Evolutionary conservation across 2,113 vertebrate genomes (phyloP).

Genomic region (Oxygymnocypris stewartii): DNA sequence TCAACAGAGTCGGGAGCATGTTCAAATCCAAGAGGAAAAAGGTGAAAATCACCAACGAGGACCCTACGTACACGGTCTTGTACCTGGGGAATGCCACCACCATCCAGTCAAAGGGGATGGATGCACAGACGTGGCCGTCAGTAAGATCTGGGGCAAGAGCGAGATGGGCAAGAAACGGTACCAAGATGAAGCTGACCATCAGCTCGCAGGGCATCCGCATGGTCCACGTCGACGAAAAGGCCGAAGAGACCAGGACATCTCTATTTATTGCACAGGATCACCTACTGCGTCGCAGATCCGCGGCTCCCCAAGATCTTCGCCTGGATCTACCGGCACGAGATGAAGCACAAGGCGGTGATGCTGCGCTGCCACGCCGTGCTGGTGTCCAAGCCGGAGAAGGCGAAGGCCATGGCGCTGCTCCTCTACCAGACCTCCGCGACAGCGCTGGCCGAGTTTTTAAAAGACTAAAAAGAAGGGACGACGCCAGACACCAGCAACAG

Average conservation of each 20-base stretch:
- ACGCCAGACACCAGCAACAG: conserved; percentile 94
- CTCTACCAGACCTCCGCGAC: conserved; percentile 95
- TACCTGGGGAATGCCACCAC: conserved; percentile 97
- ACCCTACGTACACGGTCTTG: conserved; percentile 93
- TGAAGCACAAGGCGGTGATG: conserved; percentile 98
- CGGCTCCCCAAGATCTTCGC: conserved; percentile 91
- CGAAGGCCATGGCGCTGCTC: conserved; percentile 95
- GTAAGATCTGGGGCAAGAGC: conserved; percentile 96
- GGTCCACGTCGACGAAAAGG: conserved; percentile 89
- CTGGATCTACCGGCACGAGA: conserved; percentile 97
- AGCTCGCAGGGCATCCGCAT: conserved; percentile 96
- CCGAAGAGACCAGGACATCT: conserved; percentile 88
- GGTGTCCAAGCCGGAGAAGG: conserved; percentile 93
- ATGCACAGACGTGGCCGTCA: conserved; percentile 94
- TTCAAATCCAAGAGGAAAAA: conserved; percentile 92
- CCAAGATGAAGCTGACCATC: conserved; percentile 93
- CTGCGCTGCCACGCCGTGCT: conserved; percentile 96
- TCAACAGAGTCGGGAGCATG: conserved; percentile 90
- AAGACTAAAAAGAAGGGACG: conserved; percentile 90
- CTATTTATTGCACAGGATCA: conserved; percentile 93
- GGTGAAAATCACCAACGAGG: conserved; percentile 90
- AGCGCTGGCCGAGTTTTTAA: conserved; percentile 94
- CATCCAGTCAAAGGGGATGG: conserved; percentile 96
- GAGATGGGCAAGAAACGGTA: conserved; percentile 93
- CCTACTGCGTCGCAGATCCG: conserved; percentile 94